These are phyloP conservation scores for Hypomecis punctinalis DNA, from an alignment of 2,888 invertebrate species.

Conservation along the genomic window DNA sequence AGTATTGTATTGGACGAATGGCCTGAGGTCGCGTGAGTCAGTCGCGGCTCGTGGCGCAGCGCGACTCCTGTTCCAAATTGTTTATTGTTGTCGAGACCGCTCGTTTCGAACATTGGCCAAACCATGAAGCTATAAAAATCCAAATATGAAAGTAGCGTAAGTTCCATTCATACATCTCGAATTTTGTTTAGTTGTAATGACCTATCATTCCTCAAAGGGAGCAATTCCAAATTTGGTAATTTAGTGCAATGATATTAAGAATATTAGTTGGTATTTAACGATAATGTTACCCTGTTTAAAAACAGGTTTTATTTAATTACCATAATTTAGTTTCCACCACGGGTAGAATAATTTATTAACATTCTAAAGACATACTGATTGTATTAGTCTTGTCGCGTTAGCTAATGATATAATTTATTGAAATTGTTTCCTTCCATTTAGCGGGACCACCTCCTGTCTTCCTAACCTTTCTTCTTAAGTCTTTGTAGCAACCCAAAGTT, in stretches of 20 bases:
- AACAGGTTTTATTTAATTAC: conserved; percentile 46
- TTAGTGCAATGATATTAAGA: conserved; percentile 82
- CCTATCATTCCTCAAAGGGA: conserved; percentile 78
- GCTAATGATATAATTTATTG: conserved; percentile 67
- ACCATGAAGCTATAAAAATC: conserved; percentile 43
- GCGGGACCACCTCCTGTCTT: conserved; percentile 78
- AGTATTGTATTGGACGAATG: conserved; percentile 72
- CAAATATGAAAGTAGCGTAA: conserved; percentile 43
- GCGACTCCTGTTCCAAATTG: conserved; percentile 35
- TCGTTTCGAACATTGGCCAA: conserved; percentile 39
- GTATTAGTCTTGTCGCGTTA: conserved; percentile 48
- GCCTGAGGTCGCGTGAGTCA: conserved; percentile 55
- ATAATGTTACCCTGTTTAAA: conserved; percentile 46
- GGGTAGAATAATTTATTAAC: conserved; percentile 56
- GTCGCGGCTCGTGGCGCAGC: conserved; percentile 15
- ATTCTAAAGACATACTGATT: conserved; percentile 40
- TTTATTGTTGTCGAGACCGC: conserved; percentile 31
- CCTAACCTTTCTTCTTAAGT: conserved; percentile 58
- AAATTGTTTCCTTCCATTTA: conserved; percentile 57
- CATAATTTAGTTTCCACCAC: conserved; percentile 52
- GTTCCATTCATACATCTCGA: conserved; percentile 62
- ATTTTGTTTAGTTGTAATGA: conserved; percentile 74
- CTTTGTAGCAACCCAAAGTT: conserved; percentile 79
- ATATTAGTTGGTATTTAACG: conserved; percentile 62
- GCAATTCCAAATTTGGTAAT: conserved; percentile 79